These are phyloP conservation scores for Seladonia tumulorum DNA, from an alignment of 2,888 invertebrate species.

Conservation along the genomic window DNA sequence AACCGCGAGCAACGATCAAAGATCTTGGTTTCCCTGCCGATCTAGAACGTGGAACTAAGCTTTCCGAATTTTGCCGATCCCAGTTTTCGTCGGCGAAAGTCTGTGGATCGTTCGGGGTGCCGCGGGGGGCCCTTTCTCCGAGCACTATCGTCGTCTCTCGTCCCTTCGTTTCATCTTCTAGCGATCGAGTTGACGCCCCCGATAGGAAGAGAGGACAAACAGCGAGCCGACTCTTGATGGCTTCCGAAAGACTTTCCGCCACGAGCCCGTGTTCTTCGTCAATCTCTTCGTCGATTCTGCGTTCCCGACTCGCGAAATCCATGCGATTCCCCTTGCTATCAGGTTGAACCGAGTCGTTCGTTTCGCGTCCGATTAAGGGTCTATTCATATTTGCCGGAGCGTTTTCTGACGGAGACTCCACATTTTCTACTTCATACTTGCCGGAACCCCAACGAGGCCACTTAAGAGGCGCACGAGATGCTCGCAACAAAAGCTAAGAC, in stretches of 20 bases:
- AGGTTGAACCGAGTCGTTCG: background rate
- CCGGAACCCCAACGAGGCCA: no score
- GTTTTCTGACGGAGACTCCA: no score
- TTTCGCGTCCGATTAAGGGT: background rate
- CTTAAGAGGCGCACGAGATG: no score
- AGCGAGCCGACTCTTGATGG: background rate
- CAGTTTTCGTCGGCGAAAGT: background rate
- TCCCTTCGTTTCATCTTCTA: background rate
- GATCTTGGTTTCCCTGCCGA: background rate
- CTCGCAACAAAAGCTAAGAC: no score
- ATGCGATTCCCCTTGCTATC: background rate
- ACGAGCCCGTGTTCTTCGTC: background rate
- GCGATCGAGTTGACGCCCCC: conserved; percentile 5
- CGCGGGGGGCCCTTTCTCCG: no score
- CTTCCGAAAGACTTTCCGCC: background rate
- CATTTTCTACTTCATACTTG: no score
- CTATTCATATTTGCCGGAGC: no score
- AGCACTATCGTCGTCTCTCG: no score
- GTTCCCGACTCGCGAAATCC: background rate
- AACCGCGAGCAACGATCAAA: background rate
- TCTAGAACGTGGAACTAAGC: background rate
- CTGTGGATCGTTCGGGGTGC: background rate
- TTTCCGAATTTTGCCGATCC: background rate
- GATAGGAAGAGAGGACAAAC: background rate
- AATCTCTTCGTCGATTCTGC: background rate